Percentiles rank a stretch among this genome's conserved stretches.
Evolutionary conservation across 2,797 vertebrate species (phyloP).

Genomic region (Lindbergichthys nudifrons): DNA sequence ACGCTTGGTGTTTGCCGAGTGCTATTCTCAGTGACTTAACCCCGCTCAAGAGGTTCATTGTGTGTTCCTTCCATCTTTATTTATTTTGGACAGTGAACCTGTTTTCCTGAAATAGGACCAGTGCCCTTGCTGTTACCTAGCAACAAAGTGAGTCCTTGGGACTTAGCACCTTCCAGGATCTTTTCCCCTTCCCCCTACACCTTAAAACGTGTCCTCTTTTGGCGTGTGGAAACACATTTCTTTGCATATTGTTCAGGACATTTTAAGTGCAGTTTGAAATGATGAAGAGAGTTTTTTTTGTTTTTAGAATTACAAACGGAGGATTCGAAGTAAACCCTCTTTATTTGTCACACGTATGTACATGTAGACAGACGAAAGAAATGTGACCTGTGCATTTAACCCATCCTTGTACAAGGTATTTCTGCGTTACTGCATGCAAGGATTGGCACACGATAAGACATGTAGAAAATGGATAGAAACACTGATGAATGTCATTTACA

Average conservation of each 20-base stretch:
- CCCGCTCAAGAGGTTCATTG: slow-evolving; percentile 60
- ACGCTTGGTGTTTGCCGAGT: slow-evolving; percentile 52
- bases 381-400: too few relatives aligned
- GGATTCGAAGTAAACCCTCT: too few relatives aligned
- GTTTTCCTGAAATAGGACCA: slow-evolving; percentile 49
- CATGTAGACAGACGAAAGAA: too few relatives aligned
- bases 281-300: not conserved
- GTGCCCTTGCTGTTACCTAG: slow-evolving; percentile 82
- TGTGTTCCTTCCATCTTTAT: slow-evolving; percentile 64
- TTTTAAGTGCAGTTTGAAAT: slow-evolving; percentile 4
- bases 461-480: too few relatives aligned
- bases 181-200: slow-evolving; percentile 31
- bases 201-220: slow-evolving; percentile 42
- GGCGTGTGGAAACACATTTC: slow-evolving; percentile 15
- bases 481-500: too few relatives aligned
- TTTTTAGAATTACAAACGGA: not conserved
- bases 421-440: too few relatives aligned
- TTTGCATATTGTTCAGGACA: slow-evolving; percentile 4
- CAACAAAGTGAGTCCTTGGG: slow-evolving; percentile 74
- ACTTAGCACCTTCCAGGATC: slow-evolving; percentile 38
- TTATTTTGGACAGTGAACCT: slow-evolving; percentile 69
- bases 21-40: slow-evolving; percentile 65
- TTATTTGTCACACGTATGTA: too few relatives aligned
- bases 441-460: too few relatives aligned
- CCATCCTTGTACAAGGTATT: too few relatives aligned